Evolutionary conservation across 2,113 vertebrate genomes (phyloP).

Genomic region (Orientallactaga bullata): DNA sequence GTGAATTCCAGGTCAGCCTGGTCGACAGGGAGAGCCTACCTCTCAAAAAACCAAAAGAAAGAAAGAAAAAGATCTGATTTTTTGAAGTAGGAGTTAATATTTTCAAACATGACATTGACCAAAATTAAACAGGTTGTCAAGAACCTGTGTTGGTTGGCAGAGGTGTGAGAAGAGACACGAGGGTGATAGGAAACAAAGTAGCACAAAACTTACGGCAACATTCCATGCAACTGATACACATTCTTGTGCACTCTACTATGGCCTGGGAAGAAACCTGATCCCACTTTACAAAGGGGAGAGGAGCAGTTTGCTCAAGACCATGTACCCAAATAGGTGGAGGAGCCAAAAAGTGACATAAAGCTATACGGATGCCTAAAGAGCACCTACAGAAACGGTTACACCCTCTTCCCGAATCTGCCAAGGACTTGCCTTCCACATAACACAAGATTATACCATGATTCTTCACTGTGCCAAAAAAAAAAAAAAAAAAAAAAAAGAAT

Average conservation of each 20-base stretch:
- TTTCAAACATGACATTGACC: not conserved
- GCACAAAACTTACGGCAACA: not conserved
- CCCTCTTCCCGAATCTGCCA: not conserved
- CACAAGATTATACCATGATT: not conserved
- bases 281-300: not conserved
- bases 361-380: not conserved
- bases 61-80: not conserved
- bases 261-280: not conserved
- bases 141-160: not conserved
- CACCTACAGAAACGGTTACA: not conserved
- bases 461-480: not conserved
- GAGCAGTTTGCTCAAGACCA: not conserved
- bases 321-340: not conserved
- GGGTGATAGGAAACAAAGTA: not conserved
- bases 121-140: not conserved
- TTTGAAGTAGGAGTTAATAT: slow-evolving; percentile 15
- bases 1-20: too few species aligned
- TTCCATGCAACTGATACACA: not conserved
- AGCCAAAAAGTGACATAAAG: not conserved
- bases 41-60: too few species aligned
- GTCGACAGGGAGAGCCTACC: too few species aligned
- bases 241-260: not conserved
- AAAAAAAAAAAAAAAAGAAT: too few species aligned
- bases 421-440: not conserved
- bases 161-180: not conserved